phyloP scores from a whole-genome alignment of 2,797 vertebrate genomes.

The Amblyraja radiata region DNA sequence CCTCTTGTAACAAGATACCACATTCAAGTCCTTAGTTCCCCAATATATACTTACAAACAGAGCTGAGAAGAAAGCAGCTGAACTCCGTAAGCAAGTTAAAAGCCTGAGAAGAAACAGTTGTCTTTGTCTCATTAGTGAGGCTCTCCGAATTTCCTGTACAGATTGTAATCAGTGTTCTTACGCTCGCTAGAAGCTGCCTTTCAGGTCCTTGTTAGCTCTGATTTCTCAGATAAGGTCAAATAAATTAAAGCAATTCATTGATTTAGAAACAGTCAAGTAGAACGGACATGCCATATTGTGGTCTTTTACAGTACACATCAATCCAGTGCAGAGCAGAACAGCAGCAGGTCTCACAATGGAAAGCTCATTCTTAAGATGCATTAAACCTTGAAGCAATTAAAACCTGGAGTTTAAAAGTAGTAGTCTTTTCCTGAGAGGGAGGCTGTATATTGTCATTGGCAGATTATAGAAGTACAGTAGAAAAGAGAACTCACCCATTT shows the following conservation, averaged over 20 bases:
- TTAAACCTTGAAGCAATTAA: not conserved
- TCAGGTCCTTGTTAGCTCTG: conserved; percentile 7
- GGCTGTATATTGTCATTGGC: too few relatives aligned
- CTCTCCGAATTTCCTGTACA: conserved; percentile 31
- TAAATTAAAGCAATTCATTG: conserved; percentile 32
- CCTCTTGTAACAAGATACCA: conserved; percentile 22
- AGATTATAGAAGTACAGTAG: not conserved
- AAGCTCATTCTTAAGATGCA: not conserved
- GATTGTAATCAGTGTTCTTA: conserved; percentile 35
- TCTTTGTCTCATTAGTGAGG: conserved; percentile 33
- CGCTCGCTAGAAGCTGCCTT: conserved; percentile 15
- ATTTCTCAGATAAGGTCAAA: conserved; percentile 37
- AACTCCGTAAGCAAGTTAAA: conserved; percentile 25
- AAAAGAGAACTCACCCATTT: not conserved
- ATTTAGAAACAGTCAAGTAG: conserved; percentile 34
- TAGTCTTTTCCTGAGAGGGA: not conserved
- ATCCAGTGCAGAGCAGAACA: not conserved
- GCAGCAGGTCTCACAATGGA: not conserved
- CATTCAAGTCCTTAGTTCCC: not conserved
- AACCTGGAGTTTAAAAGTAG: not conserved
- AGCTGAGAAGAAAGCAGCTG: not conserved
- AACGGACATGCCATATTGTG: not conserved
- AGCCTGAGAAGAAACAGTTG: conserved; percentile 37
- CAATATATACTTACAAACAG: conserved; percentile 9
- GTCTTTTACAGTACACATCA: not conserved